phyloP scores from a whole-genome alignment of 2,797 vertebrate genomes.

The Ambastaia sidthimunki region DNA sequence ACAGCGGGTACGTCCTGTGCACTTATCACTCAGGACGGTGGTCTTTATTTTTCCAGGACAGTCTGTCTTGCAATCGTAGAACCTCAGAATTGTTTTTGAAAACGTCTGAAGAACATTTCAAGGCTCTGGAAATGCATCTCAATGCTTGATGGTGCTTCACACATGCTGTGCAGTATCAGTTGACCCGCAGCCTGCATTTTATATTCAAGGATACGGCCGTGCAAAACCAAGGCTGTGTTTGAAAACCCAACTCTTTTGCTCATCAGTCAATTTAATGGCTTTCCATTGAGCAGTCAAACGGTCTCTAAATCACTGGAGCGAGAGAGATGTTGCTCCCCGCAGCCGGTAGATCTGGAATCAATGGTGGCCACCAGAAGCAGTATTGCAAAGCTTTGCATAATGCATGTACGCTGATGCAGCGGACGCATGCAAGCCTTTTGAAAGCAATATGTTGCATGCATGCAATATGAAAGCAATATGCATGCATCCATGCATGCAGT shows the following conservation, averaged over 20 bases:
- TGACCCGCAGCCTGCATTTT: constrained; percentile 26
- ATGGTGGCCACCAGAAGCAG: constrained; percentile 23
- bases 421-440: constrained; percentile 1
- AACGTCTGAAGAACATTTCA: constrained; percentile 17
- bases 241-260: constrained; percentile 46
- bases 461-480: too few species aligned
- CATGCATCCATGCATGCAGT: too few species aligned
- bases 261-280: constrained; percentile 50
- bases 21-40: constrained; percentile 25
- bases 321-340: constrained; percentile 3
- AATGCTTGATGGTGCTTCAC: neutral
- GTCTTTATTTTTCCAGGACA: constrained; percentile 4
- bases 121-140: constrained; percentile 8
- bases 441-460: constrained; percentile 18
- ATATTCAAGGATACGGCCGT: constrained; percentile 33
- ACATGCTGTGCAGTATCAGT: constrained; percentile 27
- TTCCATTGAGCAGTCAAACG: constrained; percentile 48
- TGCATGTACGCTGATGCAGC: constrained; percentile 33
- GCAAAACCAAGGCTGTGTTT: constrained; percentile 37
- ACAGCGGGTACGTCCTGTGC: constrained; percentile 21
- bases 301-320: constrained; percentile 41
- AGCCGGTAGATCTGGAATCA: constrained; percentile 38
- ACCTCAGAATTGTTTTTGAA: constrained; percentile 28
- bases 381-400: constrained; percentile 47
- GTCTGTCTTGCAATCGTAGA: neutral